Conservation (phyloP, 2,797 vertebrate genomes). For the Telmatherina bonti region DNA sequence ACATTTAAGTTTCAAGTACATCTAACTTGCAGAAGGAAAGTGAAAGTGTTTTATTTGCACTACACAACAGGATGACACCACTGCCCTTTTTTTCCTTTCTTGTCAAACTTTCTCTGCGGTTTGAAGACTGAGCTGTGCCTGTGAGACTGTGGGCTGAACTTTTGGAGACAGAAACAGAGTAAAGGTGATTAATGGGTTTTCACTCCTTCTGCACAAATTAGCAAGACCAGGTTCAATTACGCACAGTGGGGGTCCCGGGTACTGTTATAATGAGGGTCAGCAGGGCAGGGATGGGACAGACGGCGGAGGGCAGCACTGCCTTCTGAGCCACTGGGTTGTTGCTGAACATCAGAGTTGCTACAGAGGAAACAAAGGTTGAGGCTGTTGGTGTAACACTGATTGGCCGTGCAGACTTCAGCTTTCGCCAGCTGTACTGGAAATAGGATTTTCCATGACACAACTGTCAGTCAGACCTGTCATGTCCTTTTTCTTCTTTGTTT, state of each 20-base stretch:
- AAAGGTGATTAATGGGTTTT: slow-evolving; percentile 52
- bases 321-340: slow-evolving; percentile 12
- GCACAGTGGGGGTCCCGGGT: slow-evolving; percentile 34
- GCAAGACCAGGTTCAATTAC: slow-evolving; percentile 49
- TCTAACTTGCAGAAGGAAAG: background rate
- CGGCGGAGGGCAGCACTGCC: slow-evolving; percentile 15
- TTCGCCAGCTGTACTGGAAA: background rate
- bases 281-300: slow-evolving; percentile 23
- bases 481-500: slow-evolving; percentile 24
- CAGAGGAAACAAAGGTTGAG: slow-evolving; percentile 2
- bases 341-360: slow-evolving; percentile 14
- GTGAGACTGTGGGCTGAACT: slow-evolving; percentile 36
- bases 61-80: background rate
- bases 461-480: slow-evolving; percentile 39
- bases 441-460: background rate
- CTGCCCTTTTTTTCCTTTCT: background rate
- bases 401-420: slow-evolving; percentile 27
- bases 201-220: slow-evolving; percentile 46
- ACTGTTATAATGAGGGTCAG: slow-evolving; percentile 66
- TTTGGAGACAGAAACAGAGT: slow-evolving; percentile 40
- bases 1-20: background rate
- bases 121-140: slow-evolving; percentile 26
- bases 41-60: background rate
- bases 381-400: slow-evolving; percentile 13
- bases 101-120: slow-evolving; percentile 6